Percentiles rank a stretch among this genome's conserved stretches.
phyloP scores from a whole-genome alignment of 2,888 invertebrate genomes.

The Polydrusus pterygomalis region DNA sequence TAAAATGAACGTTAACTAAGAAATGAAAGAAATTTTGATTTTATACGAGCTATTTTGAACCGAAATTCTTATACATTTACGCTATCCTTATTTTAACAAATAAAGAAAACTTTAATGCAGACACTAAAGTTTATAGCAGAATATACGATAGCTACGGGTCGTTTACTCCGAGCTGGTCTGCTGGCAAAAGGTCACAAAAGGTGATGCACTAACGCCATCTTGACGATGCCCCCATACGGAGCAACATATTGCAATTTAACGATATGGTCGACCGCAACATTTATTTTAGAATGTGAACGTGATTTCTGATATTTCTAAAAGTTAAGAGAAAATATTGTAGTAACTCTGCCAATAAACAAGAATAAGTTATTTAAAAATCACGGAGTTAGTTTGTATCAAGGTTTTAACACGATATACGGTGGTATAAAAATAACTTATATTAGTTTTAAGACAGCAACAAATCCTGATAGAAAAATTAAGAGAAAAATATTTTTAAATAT shows the following conservation, averaged over 20 bases:
- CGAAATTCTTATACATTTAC: not conserved
- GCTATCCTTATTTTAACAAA: not conserved
- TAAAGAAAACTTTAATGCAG: constrained; percentile 19
- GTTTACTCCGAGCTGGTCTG: constrained; percentile 20
- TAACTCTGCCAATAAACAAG: too few relatives aligned
- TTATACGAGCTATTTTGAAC: not conserved
- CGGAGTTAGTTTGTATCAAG: too few relatives aligned
- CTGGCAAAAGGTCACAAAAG: constrained; percentile 21
- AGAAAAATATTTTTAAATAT: too few relatives aligned
- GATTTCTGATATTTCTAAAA: constrained; percentile 11
- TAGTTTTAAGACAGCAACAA: too few relatives aligned
- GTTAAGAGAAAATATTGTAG: not conserved
- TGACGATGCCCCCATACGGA: constrained; percentile 25
- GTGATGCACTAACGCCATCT: constrained; percentile 25
- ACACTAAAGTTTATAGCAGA: constrained; percentile 18
- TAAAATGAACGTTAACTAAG: not conserved
- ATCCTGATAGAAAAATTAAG: too few relatives aligned
- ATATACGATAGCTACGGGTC: constrained; percentile 22
- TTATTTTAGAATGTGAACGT: constrained; percentile 20
- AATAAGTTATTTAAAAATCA: too few relatives aligned
- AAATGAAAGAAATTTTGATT: not conserved
- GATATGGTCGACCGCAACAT: constrained; percentile 29
- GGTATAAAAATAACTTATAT: too few relatives aligned
- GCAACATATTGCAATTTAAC: constrained; percentile 44
- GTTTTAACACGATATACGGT: too few relatives aligned